A percentile compares a stretch with the other conserved stretches of the same genome.
phyloP scores from a whole-genome alignment of 2,797 vertebrate genomes.

The Naso thynnoides region DNA sequence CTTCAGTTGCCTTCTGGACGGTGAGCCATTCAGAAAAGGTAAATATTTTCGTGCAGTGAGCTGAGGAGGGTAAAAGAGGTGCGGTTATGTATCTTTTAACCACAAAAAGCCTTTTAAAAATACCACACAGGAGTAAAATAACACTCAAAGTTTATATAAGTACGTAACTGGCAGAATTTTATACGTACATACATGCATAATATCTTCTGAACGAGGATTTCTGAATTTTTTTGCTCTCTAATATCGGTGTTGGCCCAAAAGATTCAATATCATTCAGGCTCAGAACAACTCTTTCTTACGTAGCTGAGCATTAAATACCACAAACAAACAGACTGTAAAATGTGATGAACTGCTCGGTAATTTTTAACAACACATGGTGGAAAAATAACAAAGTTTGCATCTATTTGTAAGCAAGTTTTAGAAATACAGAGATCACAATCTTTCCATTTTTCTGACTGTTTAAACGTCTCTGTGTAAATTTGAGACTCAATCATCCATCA shows the following conservation, averaged over 20 bases:
- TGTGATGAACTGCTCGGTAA: not conserved
- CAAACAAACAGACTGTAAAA: conserved; percentile 9
- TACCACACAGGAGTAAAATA: not conserved
- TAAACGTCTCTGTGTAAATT: conserved; percentile 7
- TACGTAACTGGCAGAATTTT: not conserved
- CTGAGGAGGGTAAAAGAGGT: not conserved
- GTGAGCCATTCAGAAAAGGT: not conserved
- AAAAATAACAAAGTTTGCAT: not conserved
- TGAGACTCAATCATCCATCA: conserved; percentile 24
- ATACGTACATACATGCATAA: not conserved
- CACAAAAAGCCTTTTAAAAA: not conserved
- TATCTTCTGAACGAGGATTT: too few species aligned
- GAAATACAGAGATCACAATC: not conserved
- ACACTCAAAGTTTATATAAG: not conserved
- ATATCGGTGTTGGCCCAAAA: not conserved
- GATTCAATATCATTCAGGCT: not conserved
- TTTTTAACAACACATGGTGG: not conserved
- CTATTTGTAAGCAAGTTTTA: not conserved
- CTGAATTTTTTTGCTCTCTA: too few species aligned
- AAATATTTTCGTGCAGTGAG: not conserved
- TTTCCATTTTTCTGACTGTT: conserved; percentile 2
- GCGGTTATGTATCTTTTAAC: conserved; percentile 2
- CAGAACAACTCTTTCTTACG: not conserved
- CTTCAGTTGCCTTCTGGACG: conserved; percentile 23
- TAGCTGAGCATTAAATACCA: conserved; percentile 1